phyloP scores from a whole-genome alignment of 2,797 vertebrate species.

The Psittacula echo region DNA sequence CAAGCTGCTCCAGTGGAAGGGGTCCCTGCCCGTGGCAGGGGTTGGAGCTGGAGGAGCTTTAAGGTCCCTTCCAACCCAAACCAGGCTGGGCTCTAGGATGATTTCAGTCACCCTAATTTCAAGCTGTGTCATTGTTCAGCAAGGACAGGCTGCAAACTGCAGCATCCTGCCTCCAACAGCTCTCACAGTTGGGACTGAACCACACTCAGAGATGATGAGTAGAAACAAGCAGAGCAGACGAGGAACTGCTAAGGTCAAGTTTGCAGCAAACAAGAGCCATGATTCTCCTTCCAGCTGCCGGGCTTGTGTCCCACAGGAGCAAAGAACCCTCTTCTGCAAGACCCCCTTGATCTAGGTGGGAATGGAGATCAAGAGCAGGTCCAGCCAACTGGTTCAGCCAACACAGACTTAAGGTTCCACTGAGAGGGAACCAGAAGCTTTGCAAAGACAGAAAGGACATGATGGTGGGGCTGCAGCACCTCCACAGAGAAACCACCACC shows the following conservation, averaged over 20 bases:
- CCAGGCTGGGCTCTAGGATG: not conserved
- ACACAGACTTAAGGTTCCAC: not conserved
- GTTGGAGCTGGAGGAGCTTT: not conserved
- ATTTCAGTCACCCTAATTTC: not conserved
- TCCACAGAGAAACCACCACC: not conserved
- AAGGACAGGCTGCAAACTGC: not conserved
- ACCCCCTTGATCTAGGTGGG: accelerated
- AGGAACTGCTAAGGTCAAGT: not conserved
- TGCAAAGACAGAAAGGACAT: not conserved
- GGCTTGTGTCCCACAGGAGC: not conserved
- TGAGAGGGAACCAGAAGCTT: not conserved
- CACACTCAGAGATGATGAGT: not conserved
- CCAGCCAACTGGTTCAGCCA: not conserved
- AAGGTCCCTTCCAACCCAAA: not conserved
- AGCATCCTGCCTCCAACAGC: not conserved
- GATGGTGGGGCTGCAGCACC: not conserved
- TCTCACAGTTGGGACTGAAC: not conserved
- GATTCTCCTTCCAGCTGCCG: not conserved
- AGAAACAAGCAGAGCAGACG: not conserved
- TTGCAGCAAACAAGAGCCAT: not conserved
- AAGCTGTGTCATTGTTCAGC: not conserved
- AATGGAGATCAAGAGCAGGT: not conserved
- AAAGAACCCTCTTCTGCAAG: not conserved
- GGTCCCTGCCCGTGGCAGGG: too few species aligned
- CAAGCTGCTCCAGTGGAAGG: not conserved